A percentile compares a stretch with the other conserved stretches of the same genome.
Evolutionary conservation across 2,113 vertebrate genomes (phyloP).

Genomic region (Toxostoma redivivum): DNA sequence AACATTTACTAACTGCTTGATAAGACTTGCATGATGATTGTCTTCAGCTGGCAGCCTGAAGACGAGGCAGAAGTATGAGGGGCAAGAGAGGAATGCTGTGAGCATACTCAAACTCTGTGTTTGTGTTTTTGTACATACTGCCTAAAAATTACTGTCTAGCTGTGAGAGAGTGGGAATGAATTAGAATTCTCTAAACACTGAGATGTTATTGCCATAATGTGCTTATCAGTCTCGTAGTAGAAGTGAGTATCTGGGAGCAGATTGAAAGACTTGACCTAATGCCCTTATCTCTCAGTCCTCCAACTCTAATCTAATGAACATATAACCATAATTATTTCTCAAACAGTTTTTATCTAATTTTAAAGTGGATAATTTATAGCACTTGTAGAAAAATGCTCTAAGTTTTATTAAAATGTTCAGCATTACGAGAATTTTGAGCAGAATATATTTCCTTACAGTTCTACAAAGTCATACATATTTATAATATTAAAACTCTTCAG

Average conservation of each 20-base stretch:
- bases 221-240: slow-evolving; percentile 60
- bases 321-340: slow-evolving; percentile 75
- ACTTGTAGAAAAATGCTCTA: slow-evolving; percentile 66
- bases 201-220: slow-evolving; percentile 66
- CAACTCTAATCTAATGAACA: slow-evolving; percentile 69
- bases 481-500: slow-evolving; percentile 72
- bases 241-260: slow-evolving; percentile 66
- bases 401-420: slow-evolving; percentile 76
- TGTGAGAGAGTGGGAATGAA: slow-evolving; percentile 31
- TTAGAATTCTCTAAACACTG: slow-evolving; percentile 71
- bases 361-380: slow-evolving; percentile 75
- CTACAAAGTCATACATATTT: slow-evolving; percentile 74
- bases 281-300: slow-evolving; percentile 59
- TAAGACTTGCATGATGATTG: not conserved
- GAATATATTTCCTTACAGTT: slow-evolving; percentile 74
- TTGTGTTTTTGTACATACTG: not conserved
- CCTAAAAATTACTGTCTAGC: not conserved
- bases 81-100: not conserved
- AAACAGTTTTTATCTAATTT: slow-evolving; percentile 77
- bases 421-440: slow-evolving; percentile 67
- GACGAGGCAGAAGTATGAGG: not conserved
- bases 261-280: slow-evolving; percentile 72
- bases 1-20: slow-evolving; percentile 32
- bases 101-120: not conserved
- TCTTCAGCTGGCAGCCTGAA: not conserved